These are phyloP conservation scores for Pseudococcus longispinus DNA, from an alignment of 2,888 invertebrate species.

Conservation along the genomic window DNA sequence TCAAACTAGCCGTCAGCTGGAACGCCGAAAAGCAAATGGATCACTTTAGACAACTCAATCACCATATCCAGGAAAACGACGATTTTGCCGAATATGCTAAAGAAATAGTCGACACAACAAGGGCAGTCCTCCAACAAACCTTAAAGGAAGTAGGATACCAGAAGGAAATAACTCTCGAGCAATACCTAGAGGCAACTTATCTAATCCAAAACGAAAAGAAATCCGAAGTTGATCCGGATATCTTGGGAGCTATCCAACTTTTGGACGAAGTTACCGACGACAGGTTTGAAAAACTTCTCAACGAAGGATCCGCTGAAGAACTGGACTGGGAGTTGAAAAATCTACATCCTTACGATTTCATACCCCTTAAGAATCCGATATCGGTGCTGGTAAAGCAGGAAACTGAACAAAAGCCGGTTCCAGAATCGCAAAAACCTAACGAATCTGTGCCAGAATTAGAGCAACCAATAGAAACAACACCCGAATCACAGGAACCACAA, in stretches of 20 bases:
- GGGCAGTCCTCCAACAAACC: not conserved
- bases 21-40: not conserved
- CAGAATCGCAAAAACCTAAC: not conserved
- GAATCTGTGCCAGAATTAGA: not conserved
- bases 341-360: not conserved
- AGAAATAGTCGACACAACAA: not conserved
- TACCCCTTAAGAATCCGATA: not conserved
- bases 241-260: not conserved
- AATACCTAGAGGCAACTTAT: not conserved
- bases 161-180: not conserved
- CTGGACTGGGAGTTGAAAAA: not conserved
- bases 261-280: not conserved
- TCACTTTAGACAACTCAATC: not conserved
- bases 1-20: not conserved
- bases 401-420: not conserved
- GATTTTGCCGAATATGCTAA: not conserved
- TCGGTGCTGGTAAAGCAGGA: not conserved
- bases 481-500: not conserved
- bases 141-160: not conserved
- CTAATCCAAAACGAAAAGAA: not conserved
- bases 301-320: not conserved
- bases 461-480: not conserved
- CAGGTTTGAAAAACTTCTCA: not conserved
- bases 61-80: not conserved
- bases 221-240: not conserved